Base-by-base conservation (phyloP, 2,113 vertebrate species). In the Vulpes lagopus region DNA sequence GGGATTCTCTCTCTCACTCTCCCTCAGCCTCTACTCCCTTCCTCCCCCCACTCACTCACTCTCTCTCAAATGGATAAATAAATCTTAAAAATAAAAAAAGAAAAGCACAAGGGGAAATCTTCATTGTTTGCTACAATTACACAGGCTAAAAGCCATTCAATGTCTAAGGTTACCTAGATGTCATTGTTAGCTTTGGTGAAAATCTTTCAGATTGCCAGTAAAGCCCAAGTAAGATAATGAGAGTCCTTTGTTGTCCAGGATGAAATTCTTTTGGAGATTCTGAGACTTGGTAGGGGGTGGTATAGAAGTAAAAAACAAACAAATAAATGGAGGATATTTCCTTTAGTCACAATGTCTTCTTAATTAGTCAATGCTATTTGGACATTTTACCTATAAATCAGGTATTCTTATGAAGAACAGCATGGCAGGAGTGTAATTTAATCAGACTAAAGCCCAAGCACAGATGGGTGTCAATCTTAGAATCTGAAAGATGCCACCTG, bases 31-130 rank as follows among this genome's bases (percentile, higher is more conserved):
- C 43, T 43, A 43, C 43, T 43, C 43, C 43, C 43, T 43, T 43
- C 43, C 43, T 1, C 30, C 1, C 1, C 16, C 8, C 32, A 17
- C 67, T 4, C 3, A 3, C 9, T 2, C 59, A 32, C 27, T 59
- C 57, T 19, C 57, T 59, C 57, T 59, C 57, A 59, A n/a, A 69
- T n/a, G 67, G 32, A 19, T n/a, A 69, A n/a, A 69, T n/a, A n/a
- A 69, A n/a, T 32, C 65, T 8, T 67, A 8, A 32, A 67, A 32
- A 67, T 16, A 65, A 32, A 2, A 32, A 67, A 67, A 65, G 16
- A 14, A 65, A 19, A 1, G 3, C 32, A 69, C n/a, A 69, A 22
- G 4, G 3, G 11, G 43, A 6, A 51, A 1, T 69, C 30, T 69
- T 86, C 15, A 79, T 32, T 11, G 49, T 35, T 55, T 69, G 49